Percentiles rank a stretch among this genome's conserved stretches.
phyloP scores from a whole-genome alignment of 2,888 invertebrate genomes.

The Lamproptera curius region DNA sequence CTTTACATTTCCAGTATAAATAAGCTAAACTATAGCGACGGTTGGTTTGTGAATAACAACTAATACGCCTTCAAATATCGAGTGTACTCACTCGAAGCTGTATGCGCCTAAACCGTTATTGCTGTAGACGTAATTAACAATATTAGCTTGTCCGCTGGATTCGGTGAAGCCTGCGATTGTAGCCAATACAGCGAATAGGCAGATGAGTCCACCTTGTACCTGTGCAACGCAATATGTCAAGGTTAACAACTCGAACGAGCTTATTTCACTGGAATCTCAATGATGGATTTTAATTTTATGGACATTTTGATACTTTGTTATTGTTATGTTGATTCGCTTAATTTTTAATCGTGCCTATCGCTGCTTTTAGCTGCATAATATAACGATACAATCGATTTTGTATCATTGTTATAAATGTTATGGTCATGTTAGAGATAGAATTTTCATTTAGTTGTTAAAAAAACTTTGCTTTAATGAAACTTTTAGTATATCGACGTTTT shows the following conservation, averaged over 20 bases:
- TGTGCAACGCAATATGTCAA: conserved; percentile 56
- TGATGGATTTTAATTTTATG: conserved; percentile 19
- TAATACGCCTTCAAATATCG: conserved; percentile 4
- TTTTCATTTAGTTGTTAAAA: no score
- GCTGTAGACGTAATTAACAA: conserved; percentile 54
- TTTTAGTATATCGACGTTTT: no score
- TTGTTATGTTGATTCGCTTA: neutral
- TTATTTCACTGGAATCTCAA: conserved; percentile 26
- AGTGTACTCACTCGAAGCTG: conserved; percentile 65
- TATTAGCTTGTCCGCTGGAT: conserved; percentile 39
- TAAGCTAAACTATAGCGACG: no score
- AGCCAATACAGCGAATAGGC: conserved; percentile 36
- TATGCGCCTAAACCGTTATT: conserved; percentile 63
- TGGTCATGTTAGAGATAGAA: no score
- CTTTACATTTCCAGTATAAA: conserved; percentile 1
- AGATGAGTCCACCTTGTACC: conserved; percentile 43
- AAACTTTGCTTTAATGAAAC: no score
- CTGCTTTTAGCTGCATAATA: no score
- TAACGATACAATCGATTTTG: no score
- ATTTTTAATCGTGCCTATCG: no score
- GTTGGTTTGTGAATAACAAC: no score
- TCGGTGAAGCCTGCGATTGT: conserved; percentile 35
- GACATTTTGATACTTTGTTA: neutral
- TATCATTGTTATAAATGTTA: no score
- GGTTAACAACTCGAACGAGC: conserved; percentile 37